Evolutionary conservation across 2,888 invertebrate species (phyloP), one percentile per base, ranked within the genome.

Genomic region (Bombyx huttoni): DNA sequence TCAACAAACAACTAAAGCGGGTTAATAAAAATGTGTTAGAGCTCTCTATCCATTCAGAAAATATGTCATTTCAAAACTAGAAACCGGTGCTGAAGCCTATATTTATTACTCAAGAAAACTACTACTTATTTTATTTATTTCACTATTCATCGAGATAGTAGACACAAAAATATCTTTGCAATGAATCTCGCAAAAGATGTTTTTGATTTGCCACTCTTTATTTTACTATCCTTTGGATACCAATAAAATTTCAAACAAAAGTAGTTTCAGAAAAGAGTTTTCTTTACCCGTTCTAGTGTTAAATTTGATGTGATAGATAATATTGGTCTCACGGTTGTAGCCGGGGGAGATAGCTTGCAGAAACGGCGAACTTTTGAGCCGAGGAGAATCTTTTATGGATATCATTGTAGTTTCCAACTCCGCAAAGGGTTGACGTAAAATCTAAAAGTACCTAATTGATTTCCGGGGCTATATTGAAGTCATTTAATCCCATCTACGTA

Each of bases 281-380:
- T 67, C 67, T 67, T 61, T 61, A 66, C 65, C 65, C 66, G 62
- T 62, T 67, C 66, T 66, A 60, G 65, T 69, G 70, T 70, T 72
- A 70, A 71, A 73, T 67, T 65, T 67, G 67, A 68, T 75, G 68
- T 69, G 73, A 74, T 70, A 68, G 69, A 73, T 68, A 68, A 65
- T 75, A 73, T 73, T 73, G 68, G 64, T 69, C 58, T 75, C 74
- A 67, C 58, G 59, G 65, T 65, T 65, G 59, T 58, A 55, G 54
- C 56, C 51, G 57, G 58, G 60, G 61, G 56, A 48, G 50, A 40
- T 40, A 60, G 62, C 63, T 63, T 57, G 51, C 33, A 52, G 53
- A 56, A 62, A 64, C 65, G 59, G 65, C 65, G 58, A 58, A 51
- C 59, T 57, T 56, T 60, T 58, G 53, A 60, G 62, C 58, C 64